Evolutionary conservation across 2,888 invertebrate genomes (phyloP).

Genomic region (Suillia variegata): DNA sequence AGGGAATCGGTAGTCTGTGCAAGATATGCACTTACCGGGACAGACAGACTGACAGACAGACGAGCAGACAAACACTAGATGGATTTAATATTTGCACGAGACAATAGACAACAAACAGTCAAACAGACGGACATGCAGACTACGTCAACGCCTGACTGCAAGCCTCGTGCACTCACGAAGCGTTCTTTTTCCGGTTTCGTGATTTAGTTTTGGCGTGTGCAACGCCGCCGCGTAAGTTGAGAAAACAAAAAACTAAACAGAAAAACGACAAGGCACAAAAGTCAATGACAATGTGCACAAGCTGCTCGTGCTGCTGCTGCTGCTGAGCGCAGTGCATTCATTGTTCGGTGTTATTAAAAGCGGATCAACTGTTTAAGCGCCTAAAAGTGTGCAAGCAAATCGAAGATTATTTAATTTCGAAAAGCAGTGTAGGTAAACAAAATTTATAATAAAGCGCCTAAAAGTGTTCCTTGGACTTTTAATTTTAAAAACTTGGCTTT

Average conservation of each 20-base stretch:
- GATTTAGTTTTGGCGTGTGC: slow-evolving; percentile 2
- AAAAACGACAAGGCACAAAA: background rate
- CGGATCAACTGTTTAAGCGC: background rate
- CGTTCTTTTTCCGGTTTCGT: slow-evolving; percentile 2
- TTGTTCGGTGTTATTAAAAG: too few relatives aligned
- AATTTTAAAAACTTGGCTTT: too few relatives aligned
- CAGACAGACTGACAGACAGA: background rate
- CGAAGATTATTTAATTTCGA: background rate
- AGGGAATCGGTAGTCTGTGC: background rate
- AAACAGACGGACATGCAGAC: background rate
- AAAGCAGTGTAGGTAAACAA: background rate
- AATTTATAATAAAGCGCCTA: background rate
- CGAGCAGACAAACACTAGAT: background rate
- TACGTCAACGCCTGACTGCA: background rate
- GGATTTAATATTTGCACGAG: background rate
- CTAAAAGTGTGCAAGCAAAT: background rate
- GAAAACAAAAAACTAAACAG: background rate
- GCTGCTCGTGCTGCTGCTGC: background rate
- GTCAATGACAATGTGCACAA: slow-evolving; percentile 12
- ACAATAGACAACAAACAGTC: background rate
- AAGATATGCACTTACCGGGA: background rate
- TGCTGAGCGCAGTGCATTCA: background rate
- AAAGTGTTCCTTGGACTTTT: background rate
- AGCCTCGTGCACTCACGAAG: background rate
- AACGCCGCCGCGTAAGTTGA: background rate